Evolutionary conservation across 1,140 invertebrate genomes (phyloP).

Genomic region (Drosophila santomea): DNA sequence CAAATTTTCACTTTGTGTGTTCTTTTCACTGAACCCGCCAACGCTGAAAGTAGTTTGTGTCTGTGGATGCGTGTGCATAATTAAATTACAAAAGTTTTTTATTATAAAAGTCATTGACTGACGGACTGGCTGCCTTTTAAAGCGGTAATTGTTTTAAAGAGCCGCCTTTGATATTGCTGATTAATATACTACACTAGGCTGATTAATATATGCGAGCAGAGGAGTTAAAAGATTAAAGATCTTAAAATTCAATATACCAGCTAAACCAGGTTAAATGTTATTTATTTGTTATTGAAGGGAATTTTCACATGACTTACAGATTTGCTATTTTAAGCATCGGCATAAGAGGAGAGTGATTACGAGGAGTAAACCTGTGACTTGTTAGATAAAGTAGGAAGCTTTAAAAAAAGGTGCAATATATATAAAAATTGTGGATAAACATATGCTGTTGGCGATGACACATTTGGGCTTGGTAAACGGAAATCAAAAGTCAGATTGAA

Average conservation of each 20-base stretch:
- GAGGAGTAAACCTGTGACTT: not conserved
- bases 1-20: slow-evolving; percentile 55
- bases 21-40: slow-evolving; percentile 66
- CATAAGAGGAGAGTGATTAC: slow-evolving; percentile 15
- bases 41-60: slow-evolving; percentile 42
- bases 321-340: not conserved
- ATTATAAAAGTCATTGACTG: slow-evolving; percentile 70
- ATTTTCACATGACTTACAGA: not conserved
- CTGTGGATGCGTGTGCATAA: slow-evolving; percentile 56
- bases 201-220: not conserved
- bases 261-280: no score
- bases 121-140: slow-evolving; percentile 13
- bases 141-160: slow-evolving; percentile 37
- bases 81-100: slow-evolving; percentile 74
- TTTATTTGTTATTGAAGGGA: not conserved
- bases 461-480: slow-evolving; percentile 45
- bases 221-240: not conserved
- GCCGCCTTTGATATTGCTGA: not conserved
- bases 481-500: slow-evolving; percentile 28
- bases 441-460: slow-evolving; percentile 20
- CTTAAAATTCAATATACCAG: no score
- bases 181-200: not conserved
- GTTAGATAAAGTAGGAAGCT: no score
- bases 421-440: not conserved
- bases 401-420: no score